Percentiles rank a stretch among this genome's conserved stretches.
phyloP scores from a whole-genome alignment of 2,888 invertebrate genomes.

The Thumatha senex region DNA sequence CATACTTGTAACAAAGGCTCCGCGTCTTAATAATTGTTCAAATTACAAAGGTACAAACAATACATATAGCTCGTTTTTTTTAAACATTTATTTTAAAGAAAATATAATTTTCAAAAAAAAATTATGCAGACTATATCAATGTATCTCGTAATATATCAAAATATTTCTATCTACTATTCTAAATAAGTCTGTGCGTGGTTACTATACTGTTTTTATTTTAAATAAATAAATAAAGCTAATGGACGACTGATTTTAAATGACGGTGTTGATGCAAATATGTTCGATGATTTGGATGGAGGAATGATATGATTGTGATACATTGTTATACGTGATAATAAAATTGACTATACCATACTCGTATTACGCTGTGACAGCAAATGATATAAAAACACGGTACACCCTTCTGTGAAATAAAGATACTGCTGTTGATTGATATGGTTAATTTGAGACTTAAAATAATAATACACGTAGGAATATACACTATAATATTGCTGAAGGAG shows the following conservation, averaged over 20 bases:
- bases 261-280: slow-evolving; percentile 20
- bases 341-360: slow-evolving; percentile 1
- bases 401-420: slow-evolving; percentile 43
- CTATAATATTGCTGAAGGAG: slow-evolving; percentile 72
- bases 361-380: too few relatives aligned
- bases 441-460: slow-evolving; percentile 58
- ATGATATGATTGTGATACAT: slow-evolving; percentile 65
- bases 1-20: too few relatives aligned
- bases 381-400: slow-evolving; percentile 16
- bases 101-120: slow-evolving; percentile 6
- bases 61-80: too few relatives aligned
- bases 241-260: slow-evolving; percentile 50
- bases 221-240: slow-evolving; percentile 57
- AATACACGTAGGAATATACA: slow-evolving; percentile 45
- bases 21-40: too few relatives aligned
- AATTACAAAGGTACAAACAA: too few relatives aligned
- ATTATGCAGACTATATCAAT: too few relatives aligned
- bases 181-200: slow-evolving; percentile 70
- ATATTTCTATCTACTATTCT: slow-evolving; percentile 39
- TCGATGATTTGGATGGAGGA: slow-evolving; percentile 63
- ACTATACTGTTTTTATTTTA: slow-evolving; percentile 49
- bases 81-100: too few relatives aligned
- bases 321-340: background rate
- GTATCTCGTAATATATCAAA: slow-evolving; percentile 33
- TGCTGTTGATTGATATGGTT: slow-evolving; percentile 57